A percentile compares a stretch with the other conserved stretches of the same genome.
phyloP scores from a whole-genome alignment of 2,113 vertebrate genomes.

The Dasypus novemcinctus region DNA sequence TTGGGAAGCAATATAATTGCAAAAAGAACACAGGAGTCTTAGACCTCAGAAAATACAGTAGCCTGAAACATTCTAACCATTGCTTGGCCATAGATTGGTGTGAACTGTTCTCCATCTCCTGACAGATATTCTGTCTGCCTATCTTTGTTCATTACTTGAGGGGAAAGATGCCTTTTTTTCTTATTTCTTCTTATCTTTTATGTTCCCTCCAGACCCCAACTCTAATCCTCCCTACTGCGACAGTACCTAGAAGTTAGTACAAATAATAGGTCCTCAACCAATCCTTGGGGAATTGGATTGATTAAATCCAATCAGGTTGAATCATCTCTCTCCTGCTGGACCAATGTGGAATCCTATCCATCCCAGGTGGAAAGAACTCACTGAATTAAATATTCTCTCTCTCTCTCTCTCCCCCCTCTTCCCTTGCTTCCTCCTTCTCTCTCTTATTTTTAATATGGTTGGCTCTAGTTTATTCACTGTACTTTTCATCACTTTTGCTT shows the following conservation, averaged over 20 bases:
- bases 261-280: not conserved
- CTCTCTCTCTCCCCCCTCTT: not conserved
- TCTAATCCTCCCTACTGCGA: not conserved
- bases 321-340: not conserved
- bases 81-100: not conserved
- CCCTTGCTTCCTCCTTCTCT: not conserved
- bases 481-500: not conserved
- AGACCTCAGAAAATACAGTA: not conserved
- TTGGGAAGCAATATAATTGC: not conserved
- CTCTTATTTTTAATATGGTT: not conserved
- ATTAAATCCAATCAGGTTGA: not conserved
- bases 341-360: not conserved
- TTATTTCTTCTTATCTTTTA: not conserved
- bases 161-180: not conserved
- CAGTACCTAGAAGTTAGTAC: not conserved
- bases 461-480: not conserved
- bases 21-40: conserved; percentile 1
- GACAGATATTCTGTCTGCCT: not conserved
- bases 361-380: not conserved
- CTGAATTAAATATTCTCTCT: not conserved
- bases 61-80: not conserved
- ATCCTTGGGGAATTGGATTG: not conserved
- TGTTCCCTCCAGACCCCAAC: not conserved
- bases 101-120: not conserved
- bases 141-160: not conserved